phyloP scores from a whole-genome alignment of 1,140 invertebrate species.

The Vanessa atalanta region DNA sequence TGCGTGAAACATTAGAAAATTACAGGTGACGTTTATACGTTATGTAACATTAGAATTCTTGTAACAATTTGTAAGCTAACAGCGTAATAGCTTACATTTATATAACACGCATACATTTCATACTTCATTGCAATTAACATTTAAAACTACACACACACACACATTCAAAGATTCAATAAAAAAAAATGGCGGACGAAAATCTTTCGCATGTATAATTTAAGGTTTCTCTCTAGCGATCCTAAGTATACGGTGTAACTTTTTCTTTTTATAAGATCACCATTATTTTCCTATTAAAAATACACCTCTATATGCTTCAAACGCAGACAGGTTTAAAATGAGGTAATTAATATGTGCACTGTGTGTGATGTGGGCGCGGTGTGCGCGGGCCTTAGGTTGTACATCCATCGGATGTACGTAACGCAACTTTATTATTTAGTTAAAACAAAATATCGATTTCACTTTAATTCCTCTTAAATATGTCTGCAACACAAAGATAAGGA shows the following conservation, averaged over 20 bases:
- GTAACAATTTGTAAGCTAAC: no score
- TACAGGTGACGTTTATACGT: not conserved
- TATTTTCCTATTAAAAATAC: constrained; percentile 15
- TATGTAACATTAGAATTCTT: not conserved
- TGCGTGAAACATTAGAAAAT: constrained; percentile 5
- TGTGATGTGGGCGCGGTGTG: constrained; percentile 2
- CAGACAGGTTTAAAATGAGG: constrained; percentile 14
- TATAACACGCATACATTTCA: not conserved
- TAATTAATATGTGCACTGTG: constrained; percentile 22
- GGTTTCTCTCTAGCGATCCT: not conserved
- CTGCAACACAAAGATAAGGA: no score
- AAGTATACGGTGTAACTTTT: not conserved
- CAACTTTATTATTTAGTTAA: not conserved
- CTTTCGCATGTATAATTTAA: not conserved
- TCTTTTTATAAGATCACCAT: constrained; percentile 11
- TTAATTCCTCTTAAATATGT: no score
- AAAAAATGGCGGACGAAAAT: not conserved
- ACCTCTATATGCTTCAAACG: constrained; percentile 7
- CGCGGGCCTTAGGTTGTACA: not conserved
- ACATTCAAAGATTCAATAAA: not conserved
- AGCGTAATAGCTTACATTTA: not conserved
- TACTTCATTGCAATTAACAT: not conserved
- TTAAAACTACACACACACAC: not conserved
- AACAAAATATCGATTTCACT: no score
- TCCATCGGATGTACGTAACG: not conserved